Evolutionary conservation across 1,140 invertebrate species (phyloP).

Genomic region (Hycleus cichorii): DNA sequence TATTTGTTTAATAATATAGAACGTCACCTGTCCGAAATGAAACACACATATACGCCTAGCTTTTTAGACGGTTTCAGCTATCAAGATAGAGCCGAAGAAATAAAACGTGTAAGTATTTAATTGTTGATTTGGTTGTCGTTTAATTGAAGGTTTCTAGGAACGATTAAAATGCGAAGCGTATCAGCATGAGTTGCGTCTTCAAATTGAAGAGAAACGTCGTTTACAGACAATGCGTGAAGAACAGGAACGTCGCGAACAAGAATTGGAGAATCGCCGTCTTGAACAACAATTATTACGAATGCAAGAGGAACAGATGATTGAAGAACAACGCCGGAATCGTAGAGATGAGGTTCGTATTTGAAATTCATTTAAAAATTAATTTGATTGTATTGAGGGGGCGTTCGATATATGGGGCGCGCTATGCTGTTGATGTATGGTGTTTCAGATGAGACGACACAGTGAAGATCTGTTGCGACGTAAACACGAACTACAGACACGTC

Average conservation of each 20-base stretch:
- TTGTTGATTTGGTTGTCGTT: too few species aligned
- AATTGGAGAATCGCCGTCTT: constrained; percentile 47
- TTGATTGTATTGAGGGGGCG: background rate
- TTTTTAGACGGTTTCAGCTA: constrained; percentile 38
- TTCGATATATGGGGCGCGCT: constrained; percentile 1
- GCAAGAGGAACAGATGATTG: constrained; percentile 43
- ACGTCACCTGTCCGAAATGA: constrained; percentile 30
- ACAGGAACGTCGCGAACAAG: constrained; percentile 39
- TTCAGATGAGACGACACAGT: constrained; percentile 45
- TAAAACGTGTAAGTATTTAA: constrained; percentile 31
- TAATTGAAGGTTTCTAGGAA: constrained; percentile 24
- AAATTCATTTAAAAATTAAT: background rate
- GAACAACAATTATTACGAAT: constrained; percentile 48
- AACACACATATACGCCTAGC: constrained; percentile 31
- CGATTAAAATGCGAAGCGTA: constrained; percentile 37
- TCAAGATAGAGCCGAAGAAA: constrained; percentile 31
- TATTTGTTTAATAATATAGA: constrained; percentile 19
- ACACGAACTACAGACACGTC: constrained; percentile 42
- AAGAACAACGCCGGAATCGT: constrained; percentile 34
- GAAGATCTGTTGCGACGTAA: constrained; percentile 42
- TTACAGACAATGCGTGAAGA: constrained; percentile 34
- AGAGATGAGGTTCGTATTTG: constrained; percentile 20
- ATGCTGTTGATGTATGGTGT: constrained; percentile 26
- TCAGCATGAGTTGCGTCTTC: constrained; percentile 35
- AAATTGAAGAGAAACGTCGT: constrained; percentile 39